Evolutionary conservation across 2,888 invertebrate species (phyloP), one percentile per base, ranked within the genome.

Genomic region (Platycheirus albimanus): DNA sequence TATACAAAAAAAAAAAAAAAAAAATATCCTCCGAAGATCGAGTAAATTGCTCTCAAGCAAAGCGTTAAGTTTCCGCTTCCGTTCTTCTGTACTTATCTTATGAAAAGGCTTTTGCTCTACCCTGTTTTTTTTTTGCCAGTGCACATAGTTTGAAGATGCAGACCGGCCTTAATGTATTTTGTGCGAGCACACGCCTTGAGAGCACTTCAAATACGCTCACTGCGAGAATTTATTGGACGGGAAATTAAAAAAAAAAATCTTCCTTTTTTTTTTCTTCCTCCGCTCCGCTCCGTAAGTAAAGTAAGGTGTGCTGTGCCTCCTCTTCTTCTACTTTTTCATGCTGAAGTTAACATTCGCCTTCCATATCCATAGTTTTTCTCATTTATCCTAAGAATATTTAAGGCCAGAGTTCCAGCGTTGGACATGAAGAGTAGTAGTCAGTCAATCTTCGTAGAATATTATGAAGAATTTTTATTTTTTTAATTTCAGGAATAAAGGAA

Each of bases 171-270:
- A 64, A 83, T 83, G 83, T 78, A 69, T 78, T 64, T 72, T 33
- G 47, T 28, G 78, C 63, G 71, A 76, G 81, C 72, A 77, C 81
- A 83, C 69, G 69, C 67, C 67, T 64, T 41, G 67, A 83, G 78
- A 69, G 78, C 63, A 78, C 83, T 83, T 69, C 78, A 78, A 72
- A 64, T 64, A 63, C 56, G 51, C 56, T 58, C 78, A 67, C 13
- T 36, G 47, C 51, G 15, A 81, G 85, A 87, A 85, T 87, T 86
- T 86, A 86, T 86, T 86, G 85, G 85, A 86, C 85, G 85, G 86
- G 87, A 87, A 86, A 87, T 86, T 86, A 86, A 86, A 86, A 86
- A 41, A 33, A 86, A 86, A 86, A 86, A 41, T 24, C 2, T 38
- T 67, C 24, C 2, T 41, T 69, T 36, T 43, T 72, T 63, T 66